phyloP scores from a whole-genome alignment of 1,140 invertebrate genomes.

The Callitettix versicolor region DNA sequence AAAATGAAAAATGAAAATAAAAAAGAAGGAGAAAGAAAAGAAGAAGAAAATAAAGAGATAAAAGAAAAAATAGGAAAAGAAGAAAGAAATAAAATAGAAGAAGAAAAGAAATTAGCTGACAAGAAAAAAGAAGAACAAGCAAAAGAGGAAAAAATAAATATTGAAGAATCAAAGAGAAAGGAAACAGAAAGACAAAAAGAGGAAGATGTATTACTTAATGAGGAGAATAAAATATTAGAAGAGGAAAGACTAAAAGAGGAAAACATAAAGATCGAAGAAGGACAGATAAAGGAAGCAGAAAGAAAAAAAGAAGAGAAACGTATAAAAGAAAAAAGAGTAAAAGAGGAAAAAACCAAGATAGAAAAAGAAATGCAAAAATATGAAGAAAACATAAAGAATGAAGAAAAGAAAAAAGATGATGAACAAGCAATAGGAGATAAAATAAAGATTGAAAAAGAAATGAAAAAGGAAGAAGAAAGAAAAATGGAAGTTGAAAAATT shows the following conservation, averaged over 20 bases:
- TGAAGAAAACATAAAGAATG: not conserved
- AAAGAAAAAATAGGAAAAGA: not conserved
- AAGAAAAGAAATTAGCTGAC: conserved; percentile 4
- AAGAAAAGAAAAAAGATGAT: not conserved
- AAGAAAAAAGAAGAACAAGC: conserved; percentile 1
- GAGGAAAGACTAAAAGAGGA: conserved; percentile 2
- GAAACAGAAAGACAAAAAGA: conserved; percentile 12
- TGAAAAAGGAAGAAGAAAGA: conserved; percentile 1
- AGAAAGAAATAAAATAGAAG: not conserved
- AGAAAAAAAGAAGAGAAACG: conserved; percentile 19
- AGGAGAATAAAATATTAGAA: not conserved
- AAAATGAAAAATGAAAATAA: conserved; percentile 10
- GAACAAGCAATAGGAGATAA: not conserved
- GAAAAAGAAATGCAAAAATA: not conserved
- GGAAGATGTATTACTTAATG: not conserved
- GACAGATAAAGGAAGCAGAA: not conserved
- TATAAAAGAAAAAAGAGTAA: conserved; percentile 21
- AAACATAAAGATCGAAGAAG: not conserved
- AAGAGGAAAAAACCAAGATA: not conserved
- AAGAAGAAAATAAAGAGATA: not conserved
- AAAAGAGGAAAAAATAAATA: conserved; percentile 16
- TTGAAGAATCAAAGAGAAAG: not conserved
- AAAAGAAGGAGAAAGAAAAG: not conserved
- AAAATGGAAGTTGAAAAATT: not conserved
- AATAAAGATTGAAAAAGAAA: conserved; percentile 12